Conservation (phyloP, 2,888 invertebrate species). For the Deilephila porcellus region DNA sequence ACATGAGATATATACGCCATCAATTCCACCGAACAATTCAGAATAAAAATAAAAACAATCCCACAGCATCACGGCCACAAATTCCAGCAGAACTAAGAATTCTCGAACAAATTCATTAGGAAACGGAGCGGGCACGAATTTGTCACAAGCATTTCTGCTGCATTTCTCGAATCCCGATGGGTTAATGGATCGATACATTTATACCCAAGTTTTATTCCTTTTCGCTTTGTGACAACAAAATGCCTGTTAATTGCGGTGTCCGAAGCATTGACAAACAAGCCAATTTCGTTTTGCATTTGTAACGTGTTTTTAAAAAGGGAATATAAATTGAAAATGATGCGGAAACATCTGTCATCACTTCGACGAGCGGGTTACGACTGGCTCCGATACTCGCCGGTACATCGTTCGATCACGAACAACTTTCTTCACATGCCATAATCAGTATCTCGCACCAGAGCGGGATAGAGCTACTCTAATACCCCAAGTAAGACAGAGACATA, state of each 20-base stretch:
- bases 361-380: conserved; percentile 25
- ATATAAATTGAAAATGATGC: conserved; percentile 39
- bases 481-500: conserved; percentile 58
- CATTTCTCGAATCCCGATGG: conserved; percentile 29
- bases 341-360: conserved; percentile 63
- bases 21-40: conserved; percentile 66
- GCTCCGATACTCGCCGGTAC: conserved; percentile 13
- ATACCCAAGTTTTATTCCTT: conserved; percentile 13
- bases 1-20: conserved; percentile 66
- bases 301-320: background rate
- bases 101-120: conserved; percentile 73
- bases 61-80: conserved; percentile 43
- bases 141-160: conserved; percentile 56
- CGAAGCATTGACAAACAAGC: conserved; percentile 29
- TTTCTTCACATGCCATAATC: conserved; percentile 75
- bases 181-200: conserved; percentile 1
- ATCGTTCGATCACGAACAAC: conserved; percentile 60
- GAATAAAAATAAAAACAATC: conserved; percentile 58
- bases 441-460: conserved; percentile 56
- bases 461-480: conserved; percentile 39
- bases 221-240: conserved; percentile 24
- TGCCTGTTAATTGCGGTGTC: background rate
- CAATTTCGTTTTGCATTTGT: conserved; percentile 25
- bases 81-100: conserved; percentile 58
- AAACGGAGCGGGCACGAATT: conserved; percentile 60